phyloP scores from a whole-genome alignment of 2,113 vertebrate species.

The Corvus moneduloides region DNA sequence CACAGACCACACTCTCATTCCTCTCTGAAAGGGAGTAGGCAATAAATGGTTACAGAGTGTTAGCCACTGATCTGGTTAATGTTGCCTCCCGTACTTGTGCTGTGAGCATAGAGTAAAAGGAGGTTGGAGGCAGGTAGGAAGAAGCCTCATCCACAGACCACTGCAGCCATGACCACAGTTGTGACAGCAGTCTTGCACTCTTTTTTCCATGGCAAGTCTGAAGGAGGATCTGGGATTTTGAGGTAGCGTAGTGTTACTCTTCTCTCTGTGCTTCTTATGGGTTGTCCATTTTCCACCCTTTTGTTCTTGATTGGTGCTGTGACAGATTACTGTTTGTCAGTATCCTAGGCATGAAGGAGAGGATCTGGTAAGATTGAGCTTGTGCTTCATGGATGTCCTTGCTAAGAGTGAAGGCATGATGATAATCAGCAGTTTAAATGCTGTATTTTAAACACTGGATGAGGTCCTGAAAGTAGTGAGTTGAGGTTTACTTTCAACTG shows the following conservation, averaged over 20 bases:
- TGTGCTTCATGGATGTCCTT: background rate
- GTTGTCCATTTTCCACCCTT: background rate
- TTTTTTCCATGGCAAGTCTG: background rate
- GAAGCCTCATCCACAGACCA: background rate
- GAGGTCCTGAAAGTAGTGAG: background rate
- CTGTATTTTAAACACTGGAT: background rate
- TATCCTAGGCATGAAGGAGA: background rate
- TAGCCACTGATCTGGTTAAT: background rate
- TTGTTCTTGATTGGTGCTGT: background rate
- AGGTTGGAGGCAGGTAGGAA: background rate
- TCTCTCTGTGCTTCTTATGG: background rate
- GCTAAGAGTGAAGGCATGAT: background rate
- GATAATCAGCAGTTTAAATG: background rate
- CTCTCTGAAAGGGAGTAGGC: background rate
- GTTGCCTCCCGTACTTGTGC: background rate
- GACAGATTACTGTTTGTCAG: background rate
- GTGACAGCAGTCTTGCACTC: background rate
- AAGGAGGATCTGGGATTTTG: background rate
- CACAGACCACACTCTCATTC: background rate
- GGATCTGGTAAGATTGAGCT: background rate
- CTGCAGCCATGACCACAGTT: background rate
- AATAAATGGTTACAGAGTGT: background rate
- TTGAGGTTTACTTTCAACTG: background rate
- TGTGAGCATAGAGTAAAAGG: background rate
- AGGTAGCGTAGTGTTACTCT: accelerated